Base-by-base conservation (phyloP, 2,888 invertebrate species). In the Drosophila atroscutellata region DNA sequence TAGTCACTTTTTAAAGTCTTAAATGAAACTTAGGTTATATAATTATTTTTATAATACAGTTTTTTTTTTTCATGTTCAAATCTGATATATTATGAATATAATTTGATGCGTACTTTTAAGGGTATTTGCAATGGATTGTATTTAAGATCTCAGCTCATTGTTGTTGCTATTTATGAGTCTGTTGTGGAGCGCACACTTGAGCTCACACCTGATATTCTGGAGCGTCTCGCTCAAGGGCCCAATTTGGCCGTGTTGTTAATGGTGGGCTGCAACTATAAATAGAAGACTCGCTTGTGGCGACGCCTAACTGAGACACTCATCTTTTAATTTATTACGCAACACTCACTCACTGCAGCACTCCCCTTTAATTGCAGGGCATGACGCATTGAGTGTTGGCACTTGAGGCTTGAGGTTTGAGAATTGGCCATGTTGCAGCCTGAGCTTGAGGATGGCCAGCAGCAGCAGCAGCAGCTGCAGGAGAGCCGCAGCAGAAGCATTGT, bases 381-480 rank as follows among this genome's bases (percentile, higher is more conserved):
- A 65, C 82, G 60, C 75, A 75, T 68, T 87, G 68, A 88, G 52
- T 64, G 32, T 4, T 24, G 65, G 34, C 61, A 54, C 39, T 68
- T 56, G 56, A 9, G 42, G 58, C 52, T 73, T 61, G 37, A 28
- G 26, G n/a, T 37, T 37, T 55, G 39, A 55, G 55, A 59, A 51
- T 54, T 59, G 59, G 62, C 57, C 69, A 85, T 86, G 85, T 71
- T 90, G 72, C 86, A 86, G 73, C 86, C 88, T 30, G 77, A 80
- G 54, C 81, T 80, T 49, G 80, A 78, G 20, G 79, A 83, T 36
- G 80, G 69, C 63, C 60, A 96, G 78, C 77, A 39, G 36, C 18
- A 45, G 42, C 42, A 26, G 11, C 34, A 34, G 34, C 34, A 36
- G 15, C 36, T 15, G 15, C 36, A 45, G 1, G 45, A 45, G 45